Base-by-base conservation (phyloP, 2,797 vertebrate genomes). In the Moxostoma hubbsi region DNA sequence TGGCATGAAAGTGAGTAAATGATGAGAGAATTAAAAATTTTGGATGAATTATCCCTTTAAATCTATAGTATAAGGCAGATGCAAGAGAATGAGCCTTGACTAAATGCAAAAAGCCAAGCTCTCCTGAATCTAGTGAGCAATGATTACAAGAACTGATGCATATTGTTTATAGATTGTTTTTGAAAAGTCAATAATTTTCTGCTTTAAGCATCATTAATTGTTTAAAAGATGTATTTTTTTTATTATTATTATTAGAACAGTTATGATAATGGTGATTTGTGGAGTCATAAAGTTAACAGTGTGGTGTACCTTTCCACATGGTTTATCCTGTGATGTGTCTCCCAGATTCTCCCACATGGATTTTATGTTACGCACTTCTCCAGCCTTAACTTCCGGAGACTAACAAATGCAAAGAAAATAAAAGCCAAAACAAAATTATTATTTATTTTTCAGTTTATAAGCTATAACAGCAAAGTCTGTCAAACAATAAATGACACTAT, bases 271-370 rank as follows among this genome's bases (percentile, higher is more conserved):
- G 12, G 36, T 43, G 5, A 2, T 62, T 10, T 36, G 18, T 62
- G 11, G 46, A 11, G 6, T 24, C 13, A 58, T 58, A 8, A 58
- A 58, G 13, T 36, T 36, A 36, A 36, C 36, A 36, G 36, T 18
- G 5, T 36, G 8, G 7, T 64, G 6, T 82, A 91, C 90, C 84
- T 89, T 91, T 59, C 45, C 85, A 6, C 73, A 75, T 72, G 63
- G 6, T 71, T 61, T 85, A 15, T 80, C 84, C 45, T 79, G 49
- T 0, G 89, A 88, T 36, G 86, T 7, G 54, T 66, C 93, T 50
- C 89, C 90, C 58, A 93, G 90, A 75, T 93, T 93, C 77, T 97
- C 96, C 96, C 96, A 97, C 72, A 96, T 86, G 65, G 90, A 95
- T 77, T 94, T 95, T 87, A 93, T 96, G 85, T 91, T 94, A 85